Base-by-base conservation (phyloP, 2,113 vertebrate species). In the Delphinus delphis region DNA sequence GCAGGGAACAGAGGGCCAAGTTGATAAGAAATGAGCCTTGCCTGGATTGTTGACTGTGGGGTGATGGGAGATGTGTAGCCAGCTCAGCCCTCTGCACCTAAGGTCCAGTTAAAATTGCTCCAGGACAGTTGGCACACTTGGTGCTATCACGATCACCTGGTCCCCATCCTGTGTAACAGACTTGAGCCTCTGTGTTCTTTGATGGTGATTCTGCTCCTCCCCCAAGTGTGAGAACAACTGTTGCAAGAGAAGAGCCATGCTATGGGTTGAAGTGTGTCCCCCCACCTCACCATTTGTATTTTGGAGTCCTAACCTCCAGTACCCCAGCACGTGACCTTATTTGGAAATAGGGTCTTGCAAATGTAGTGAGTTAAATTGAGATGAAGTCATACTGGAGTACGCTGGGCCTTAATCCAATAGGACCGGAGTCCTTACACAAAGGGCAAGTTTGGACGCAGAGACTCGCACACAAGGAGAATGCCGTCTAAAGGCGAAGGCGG, bases 241-340 rank as follows among this genome's bases (percentile, higher is more conserved):
- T 60, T 60, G 50, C 25, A 41, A 70, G 58, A 84, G 38, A 70
- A 70, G 71, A 70, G 26, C 26, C 2, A 1, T 31, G 13, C 55
- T 50, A 5, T 5, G 33, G 65, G 26, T 41, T 81, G 68, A 25
- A 62, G 36, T 50, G 25, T 26, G 53, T 58, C 20, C 28, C 67
- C 1, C 11, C 15, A 14, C 38, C 8, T 0, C 10, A 20, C 53
- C 21, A 8, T 25, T 50, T 26, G 3, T 9, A 31, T 4, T 21
- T 17, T 81, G 33, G 68, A 62, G 13, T 63, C 25, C 76, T 88
- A 88, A 70, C 53, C 25, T 36, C 44, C 53, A 50, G 31, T 47
- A 47, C 13, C 41, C 41, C 65, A 62, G 33, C 26, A 41, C 5
- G 33, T 33, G 41, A 62, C 38, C 50, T 60, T 23, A 60, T 23